These are phyloP conservation scores for Oreortyx pictus DNA, from an alignment of 2,797 vertebrate species.

Conservation along the genomic window DNA sequence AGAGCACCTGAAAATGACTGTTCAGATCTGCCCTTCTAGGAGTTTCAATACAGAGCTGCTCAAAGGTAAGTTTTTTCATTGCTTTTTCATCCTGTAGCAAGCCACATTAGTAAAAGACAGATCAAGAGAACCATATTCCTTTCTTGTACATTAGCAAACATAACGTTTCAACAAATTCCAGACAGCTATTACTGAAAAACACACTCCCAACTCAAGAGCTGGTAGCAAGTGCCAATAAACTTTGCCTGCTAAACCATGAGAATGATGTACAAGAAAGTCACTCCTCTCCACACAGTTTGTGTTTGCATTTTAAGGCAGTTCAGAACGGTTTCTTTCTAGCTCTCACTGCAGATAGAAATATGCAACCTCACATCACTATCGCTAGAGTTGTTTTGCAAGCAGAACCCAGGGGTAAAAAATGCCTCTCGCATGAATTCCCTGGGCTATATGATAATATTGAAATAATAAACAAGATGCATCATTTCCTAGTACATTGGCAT, in stretches of 20 bases:
- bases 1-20: not conserved
- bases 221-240: not conserved
- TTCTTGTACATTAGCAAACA: not conserved
- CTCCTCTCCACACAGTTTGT: not conserved
- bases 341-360: not conserved
- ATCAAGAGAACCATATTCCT: not conserved
- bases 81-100: not conserved
- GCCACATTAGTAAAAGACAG: not conserved
- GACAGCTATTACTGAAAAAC: not conserved
- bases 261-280: not conserved
- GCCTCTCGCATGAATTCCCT: not conserved
- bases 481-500: slow-evolving; percentile 7
- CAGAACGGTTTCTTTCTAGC: not conserved
- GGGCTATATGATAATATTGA: not conserved
- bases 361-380: not conserved
- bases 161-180: not conserved
- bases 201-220: not conserved
- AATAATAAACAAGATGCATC: slow-evolving; percentile 11
- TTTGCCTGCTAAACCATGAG: not conserved
- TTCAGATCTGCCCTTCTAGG: not conserved
- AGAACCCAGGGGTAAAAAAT: not conserved
- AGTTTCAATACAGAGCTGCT: not conserved
- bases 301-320: not conserved
- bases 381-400: not conserved
- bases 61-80: not conserved